Conservation (phyloP, 1,140 invertebrate species). For the Zaprionus capensis region DNA sequence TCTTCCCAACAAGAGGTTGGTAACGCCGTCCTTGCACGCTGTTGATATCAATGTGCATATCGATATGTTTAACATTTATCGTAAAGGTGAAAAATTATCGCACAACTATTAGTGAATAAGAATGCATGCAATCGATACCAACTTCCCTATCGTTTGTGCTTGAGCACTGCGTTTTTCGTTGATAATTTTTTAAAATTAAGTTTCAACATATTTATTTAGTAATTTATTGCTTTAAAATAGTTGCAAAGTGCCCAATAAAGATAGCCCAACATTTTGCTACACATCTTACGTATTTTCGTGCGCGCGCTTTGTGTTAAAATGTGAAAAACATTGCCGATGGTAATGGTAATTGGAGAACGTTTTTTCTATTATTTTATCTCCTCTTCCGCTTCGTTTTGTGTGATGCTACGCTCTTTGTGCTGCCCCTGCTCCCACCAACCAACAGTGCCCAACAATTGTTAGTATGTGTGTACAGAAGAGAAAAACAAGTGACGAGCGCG, state of each 20-base stretch:
- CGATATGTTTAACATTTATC: conserved; percentile 18
- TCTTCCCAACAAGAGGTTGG: neutral
- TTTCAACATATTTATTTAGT: conserved; percentile 74
- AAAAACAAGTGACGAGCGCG: conserved; percentile 16
- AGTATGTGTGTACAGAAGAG: conserved; percentile 48
- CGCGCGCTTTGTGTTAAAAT: conserved; percentile 53
- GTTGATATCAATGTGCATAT: conserved; percentile 21
- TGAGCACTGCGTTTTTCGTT: conserved; percentile 70
- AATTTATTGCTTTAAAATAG: conserved; percentile 74
- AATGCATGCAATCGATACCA: conserved; percentile 34
- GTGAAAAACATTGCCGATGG: conserved; percentile 66
- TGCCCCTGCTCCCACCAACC: conserved; percentile 53
- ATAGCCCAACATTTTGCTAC: conserved; percentile 39
- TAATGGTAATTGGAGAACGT: conserved; percentile 82
- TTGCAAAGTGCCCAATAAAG: conserved; percentile 48
- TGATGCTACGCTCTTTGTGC: conserved; percentile 69
- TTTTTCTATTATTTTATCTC: conserved; percentile 82
- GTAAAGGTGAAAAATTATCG: conserved; percentile 2
- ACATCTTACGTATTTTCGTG: conserved; percentile 42
- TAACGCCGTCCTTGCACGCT: conserved; percentile 15
- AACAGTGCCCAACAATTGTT: conserved; percentile 37
- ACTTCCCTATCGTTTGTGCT: conserved; percentile 48
- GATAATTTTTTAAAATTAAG: conserved; percentile 78
- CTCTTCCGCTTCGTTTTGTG: conserved; percentile 77
- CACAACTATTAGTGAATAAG: neutral